Evolutionary conservation across 2,888 invertebrate genomes (phyloP), one percentile per base, ranked within the genome.

Genomic region (Mantis religiosa): DNA sequence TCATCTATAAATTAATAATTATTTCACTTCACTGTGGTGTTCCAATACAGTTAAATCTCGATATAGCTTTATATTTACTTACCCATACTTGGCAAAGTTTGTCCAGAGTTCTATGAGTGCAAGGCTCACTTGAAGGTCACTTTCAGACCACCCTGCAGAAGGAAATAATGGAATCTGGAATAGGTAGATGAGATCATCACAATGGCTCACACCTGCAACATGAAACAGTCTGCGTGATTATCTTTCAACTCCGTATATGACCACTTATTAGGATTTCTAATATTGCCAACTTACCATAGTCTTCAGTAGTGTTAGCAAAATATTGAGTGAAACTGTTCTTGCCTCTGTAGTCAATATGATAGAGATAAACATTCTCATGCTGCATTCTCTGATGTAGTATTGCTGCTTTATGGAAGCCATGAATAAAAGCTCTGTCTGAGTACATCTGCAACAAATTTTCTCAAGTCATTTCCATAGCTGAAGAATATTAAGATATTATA

Each of bases 101-200:
- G 94, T 93, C 92, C 94, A 94, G 83, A 94, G 91, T 1, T 92
- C 92, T 1, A 94, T 92, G 91, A 94, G 92, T 0, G 92, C 91
- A 54, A 92, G 91, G 1, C 93, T 92, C 82, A 94, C 92, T 84
- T 91, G 89, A 0, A 93, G 92, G 89, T 94, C 93, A 0, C 90
- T 91, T 83, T 91, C 90, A 9, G 90, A 90, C 7, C 91, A 91
- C 83, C 94, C 92, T 85, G 93, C 92, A 15, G 92, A 92, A 91
- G 94, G 94, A 1, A 94, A 85, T 47, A 92, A 89, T 0, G 94
- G 93, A 81, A 94, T 92, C 82, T 93, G 93, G 90, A 95, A 94
- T 7, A 94, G 91, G 90, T 95, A 95, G 84, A 94, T 92, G 28
- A 95, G 91, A 91, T 95, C 95, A 91, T 95, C 95, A 90, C 94